A percentile compares a stretch with the other conserved stretches of the same genome.
Evolutionary conservation across 2,888 invertebrate genomes (phyloP).

Genomic region (Pantelozetes paolii): DNA sequence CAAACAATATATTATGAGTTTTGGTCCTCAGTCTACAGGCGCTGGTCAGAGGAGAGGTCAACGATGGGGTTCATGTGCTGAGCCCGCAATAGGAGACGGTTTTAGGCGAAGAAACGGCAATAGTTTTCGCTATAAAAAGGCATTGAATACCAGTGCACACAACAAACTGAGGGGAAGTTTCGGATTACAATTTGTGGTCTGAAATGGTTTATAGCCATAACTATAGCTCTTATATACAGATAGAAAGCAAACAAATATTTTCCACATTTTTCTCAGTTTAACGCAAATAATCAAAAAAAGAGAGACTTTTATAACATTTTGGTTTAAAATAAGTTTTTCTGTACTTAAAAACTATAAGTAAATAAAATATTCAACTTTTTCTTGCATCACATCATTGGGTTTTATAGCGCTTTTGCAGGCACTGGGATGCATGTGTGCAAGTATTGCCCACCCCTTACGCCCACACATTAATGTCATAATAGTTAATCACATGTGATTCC

Average conservation of each 20-base stretch:
- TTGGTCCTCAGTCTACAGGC: neutral
- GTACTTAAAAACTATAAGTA: neutral
- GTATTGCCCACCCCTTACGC: constrained; percentile 33
- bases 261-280: neutral
- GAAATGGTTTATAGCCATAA: constrained; percentile 17
- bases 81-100: neutral
- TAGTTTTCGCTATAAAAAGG: neutral
- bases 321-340: neutral
- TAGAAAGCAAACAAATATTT: constrained; percentile 7
- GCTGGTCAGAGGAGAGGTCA: constrained; percentile 21
- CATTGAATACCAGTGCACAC: constrained; percentile 14
- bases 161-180: neutral
- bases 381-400: neutral
- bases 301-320: neutral
- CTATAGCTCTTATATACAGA: neutral
- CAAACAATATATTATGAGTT: constrained; percentile 1
- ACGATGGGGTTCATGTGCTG: constrained; percentile 26
- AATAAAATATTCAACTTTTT: neutral
- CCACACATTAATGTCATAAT: constrained; percentile 37
- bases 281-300: neutral
- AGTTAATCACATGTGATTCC: constrained; percentile 35
- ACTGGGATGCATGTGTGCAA: neutral
- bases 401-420: neutral
- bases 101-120: neutral
- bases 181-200: constrained; percentile 30